Evolutionary conservation across 2,797 vertebrate species (phyloP), one percentile per base, ranked within the genome.

Genomic region (Fistularia commersonii): DNA sequence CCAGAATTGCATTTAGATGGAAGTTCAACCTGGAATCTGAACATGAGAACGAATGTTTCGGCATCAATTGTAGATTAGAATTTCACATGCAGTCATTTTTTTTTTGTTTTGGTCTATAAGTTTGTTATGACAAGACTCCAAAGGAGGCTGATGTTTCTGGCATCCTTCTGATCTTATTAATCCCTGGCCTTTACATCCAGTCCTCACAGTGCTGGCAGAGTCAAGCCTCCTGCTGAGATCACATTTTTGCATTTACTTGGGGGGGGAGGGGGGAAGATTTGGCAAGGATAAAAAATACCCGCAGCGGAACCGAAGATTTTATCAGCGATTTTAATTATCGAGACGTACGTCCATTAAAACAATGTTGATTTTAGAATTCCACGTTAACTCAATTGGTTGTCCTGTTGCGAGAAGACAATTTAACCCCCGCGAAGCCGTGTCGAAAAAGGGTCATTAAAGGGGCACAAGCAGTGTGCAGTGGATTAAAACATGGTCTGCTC

Each of bases 401-500:
- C 41, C 15, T n/a, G 3, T 12, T 12, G 6, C 2, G 8, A 38
- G 9, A 0, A 31, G 32, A 2, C 48, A 6, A 15, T 41, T 48
- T 42, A 5, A 13, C 9, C 41, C 44, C 23, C 11, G 38, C 1
- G 49, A 39, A 32, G 34, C n/a, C 23, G 2, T 54, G 5, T 5
- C 6, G n/a, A 12, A 11, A 36, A 6, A 8, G 10, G 11, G 41
- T 69, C 14, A 51, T 33, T 3, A 36, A 58, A 34, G 10, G 7
- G n/a, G 23, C 4, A 23, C 2, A 23, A 4, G 1, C 13, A 32
- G 34, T 63, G 53, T 38, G 49, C 12, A 48, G 31, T 41, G 32
- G 32, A 46, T 37, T 23, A 13, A 58, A 66, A 58, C n/a, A n/a
- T n/a, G n/a, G n/a, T n/a, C n/a, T 23, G 23, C 23, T 23, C 2